Evolutionary conservation across 2,888 invertebrate species (phyloP).

Genomic region (Drosophila anomalata): DNA sequence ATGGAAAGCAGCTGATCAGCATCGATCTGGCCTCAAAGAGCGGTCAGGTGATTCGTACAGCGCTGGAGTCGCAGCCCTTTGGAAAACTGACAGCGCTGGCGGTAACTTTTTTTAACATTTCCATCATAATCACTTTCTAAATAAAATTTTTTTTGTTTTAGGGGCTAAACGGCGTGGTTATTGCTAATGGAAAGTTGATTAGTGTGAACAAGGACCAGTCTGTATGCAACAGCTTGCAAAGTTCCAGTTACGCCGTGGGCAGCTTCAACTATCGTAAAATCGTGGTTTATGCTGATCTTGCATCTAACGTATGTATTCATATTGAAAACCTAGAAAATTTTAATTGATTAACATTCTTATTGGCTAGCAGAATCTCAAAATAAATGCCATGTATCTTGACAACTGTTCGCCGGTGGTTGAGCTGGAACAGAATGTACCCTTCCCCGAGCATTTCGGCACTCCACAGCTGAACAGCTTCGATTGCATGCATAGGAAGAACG

Average conservation of each 20-base stretch:
- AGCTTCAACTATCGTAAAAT: slow-evolving; percentile 81
- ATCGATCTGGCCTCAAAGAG: slow-evolving; percentile 86
- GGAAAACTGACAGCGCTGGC: slow-evolving; percentile 72
- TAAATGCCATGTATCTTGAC: slow-evolving; percentile 84
- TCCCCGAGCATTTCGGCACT: slow-evolving; percentile 79
- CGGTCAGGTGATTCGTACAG: slow-evolving; percentile 83
- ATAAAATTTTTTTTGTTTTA: slow-evolving; percentile 35
- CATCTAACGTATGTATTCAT: slow-evolving; percentile 4
- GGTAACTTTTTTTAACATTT: slow-evolving; percentile 51
- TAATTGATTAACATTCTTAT: neutral
- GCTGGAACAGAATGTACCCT: slow-evolving; percentile 82
- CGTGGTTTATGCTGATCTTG: slow-evolving; percentile 82
- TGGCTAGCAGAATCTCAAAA: slow-evolving; percentile 56
- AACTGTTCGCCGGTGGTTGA: slow-evolving; percentile 84
- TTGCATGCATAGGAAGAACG: slow-evolving; percentile 85
- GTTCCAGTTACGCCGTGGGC: slow-evolving; percentile 76
- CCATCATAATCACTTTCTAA: neutral
- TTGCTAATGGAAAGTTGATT: slow-evolving; percentile 80
- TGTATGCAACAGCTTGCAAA: slow-evolving; percentile 80
- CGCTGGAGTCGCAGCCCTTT: slow-evolving; percentile 80
- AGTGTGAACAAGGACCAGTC: slow-evolving; percentile 82
- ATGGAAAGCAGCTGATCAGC: slow-evolving; percentile 86
- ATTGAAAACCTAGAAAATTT: neutral
- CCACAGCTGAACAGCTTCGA: slow-evolving; percentile 84
- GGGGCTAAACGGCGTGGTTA: slow-evolving; percentile 83